phyloP scores from a whole-genome alignment of 2,888 invertebrate genomes.

The Amphipyra berbera region DNA sequence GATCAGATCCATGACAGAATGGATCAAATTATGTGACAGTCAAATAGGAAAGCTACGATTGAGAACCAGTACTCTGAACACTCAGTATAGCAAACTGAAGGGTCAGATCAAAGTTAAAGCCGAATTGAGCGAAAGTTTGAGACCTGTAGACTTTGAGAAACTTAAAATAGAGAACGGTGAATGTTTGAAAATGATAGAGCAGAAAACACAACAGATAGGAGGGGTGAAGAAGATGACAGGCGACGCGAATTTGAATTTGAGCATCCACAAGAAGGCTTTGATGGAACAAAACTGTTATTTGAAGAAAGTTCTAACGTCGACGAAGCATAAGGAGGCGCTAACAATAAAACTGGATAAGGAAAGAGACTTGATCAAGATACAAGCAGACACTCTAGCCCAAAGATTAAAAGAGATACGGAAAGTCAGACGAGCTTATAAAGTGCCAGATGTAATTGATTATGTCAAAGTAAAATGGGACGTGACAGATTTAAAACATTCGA shows the following conservation, averaged over 20 bases:
- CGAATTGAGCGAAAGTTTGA: constrained; percentile 89
- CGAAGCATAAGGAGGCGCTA: constrained; percentile 77
- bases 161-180: constrained; percentile 90
- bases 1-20: constrained; percentile 90
- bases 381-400: constrained; percentile 77
- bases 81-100: constrained; percentile 87
- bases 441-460: constrained; percentile 90
- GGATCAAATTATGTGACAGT: constrained; percentile 88
- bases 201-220: constrained; percentile 85
- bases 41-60: constrained; percentile 90
- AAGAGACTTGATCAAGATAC: constrained; percentile 71
- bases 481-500: constrained; percentile 79
- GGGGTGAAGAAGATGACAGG: constrained; percentile 91
- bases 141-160: constrained; percentile 91
- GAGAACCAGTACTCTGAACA: constrained; percentile 88
- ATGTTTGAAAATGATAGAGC: constrained; percentile 85
- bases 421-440: constrained; percentile 81
- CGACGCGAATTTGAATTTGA: constrained; percentile 88
- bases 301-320: constrained; percentile 77
- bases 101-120: constrained; percentile 88
- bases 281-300: constrained; percentile 86
- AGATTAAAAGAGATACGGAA: constrained; percentile 78
- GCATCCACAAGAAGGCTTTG: constrained; percentile 89
- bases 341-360: constrained; percentile 82
- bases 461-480: constrained; percentile 87